Conservation (phyloP, 2,113 vertebrate genomes). For the Rhizomys pruinosus region DNA sequence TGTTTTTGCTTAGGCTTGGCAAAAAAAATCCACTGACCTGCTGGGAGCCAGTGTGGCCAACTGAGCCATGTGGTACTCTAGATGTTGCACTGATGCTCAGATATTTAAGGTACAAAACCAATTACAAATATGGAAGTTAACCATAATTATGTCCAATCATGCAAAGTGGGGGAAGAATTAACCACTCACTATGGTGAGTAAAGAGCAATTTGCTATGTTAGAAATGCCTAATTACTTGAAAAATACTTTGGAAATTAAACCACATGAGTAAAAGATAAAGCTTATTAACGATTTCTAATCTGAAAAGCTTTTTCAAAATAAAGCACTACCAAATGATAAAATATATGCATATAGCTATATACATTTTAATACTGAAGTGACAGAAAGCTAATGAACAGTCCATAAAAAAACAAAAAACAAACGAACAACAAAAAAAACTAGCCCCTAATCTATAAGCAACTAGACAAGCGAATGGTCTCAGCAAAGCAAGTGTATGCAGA, state of each 20-base stretch:
- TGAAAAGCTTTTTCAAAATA: conserved; percentile 45
- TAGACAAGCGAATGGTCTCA: neutral
- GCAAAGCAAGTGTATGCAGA: conserved; percentile 26
- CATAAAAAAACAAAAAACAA: conserved; percentile 47
- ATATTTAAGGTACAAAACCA: conserved; percentile 22
- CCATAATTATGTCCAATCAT: conserved; percentile 36
- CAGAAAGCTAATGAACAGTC: conserved; percentile 13
- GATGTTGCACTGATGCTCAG: neutral
- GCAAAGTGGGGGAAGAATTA: conserved; percentile 8
- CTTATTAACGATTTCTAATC: conserved; percentile 38
- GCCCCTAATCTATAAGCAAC: conserved; percentile 6
- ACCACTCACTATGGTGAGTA: neutral
- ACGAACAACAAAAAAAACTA: conserved; percentile 17
- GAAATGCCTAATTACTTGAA: conserved; percentile 52
- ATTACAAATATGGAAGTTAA: conserved; percentile 29
- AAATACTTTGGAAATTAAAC: conserved; percentile 54
- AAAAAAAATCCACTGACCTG: neutral
- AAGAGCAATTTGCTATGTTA: conserved; percentile 36
- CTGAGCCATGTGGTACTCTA: neutral
- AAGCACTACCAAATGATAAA: conserved; percentile 53
- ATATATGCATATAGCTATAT: neutral
- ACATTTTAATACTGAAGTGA: conserved; percentile 22
- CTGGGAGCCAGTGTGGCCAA: neutral
- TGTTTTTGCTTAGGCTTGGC: neutral
- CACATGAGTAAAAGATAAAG: conserved; percentile 30